Percentiles rank a stretch among this genome's conserved stretches.
Conservation (phyloP, 2,888 invertebrate genomes). For the Stenodema calcarata region DNA sequence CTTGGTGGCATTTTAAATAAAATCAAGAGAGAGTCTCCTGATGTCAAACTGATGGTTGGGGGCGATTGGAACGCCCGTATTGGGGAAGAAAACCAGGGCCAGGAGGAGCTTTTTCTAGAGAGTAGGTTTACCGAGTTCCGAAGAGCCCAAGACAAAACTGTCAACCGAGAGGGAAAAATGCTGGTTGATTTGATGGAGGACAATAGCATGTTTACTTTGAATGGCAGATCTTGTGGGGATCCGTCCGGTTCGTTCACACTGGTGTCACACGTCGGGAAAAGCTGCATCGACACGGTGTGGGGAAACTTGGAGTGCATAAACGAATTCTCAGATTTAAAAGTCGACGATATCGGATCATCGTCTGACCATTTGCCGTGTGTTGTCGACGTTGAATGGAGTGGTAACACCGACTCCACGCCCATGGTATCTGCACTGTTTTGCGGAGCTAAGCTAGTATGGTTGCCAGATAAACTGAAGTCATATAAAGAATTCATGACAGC, state of each 20-base stretch:
- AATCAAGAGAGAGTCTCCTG: not conserved
- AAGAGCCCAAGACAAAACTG: not conserved
- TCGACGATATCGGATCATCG: not conserved
- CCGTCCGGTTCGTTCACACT: not conserved
- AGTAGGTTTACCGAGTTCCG: not conserved
- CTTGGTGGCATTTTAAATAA: not conserved
- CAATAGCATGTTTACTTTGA: conserved; percentile 11
- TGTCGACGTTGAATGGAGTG: conserved; percentile 7
- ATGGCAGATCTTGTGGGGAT: conserved; percentile 5
- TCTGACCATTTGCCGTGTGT: conserved; percentile 12
- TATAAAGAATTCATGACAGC: conserved; percentile 4
- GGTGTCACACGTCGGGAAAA: conserved; percentile 3
- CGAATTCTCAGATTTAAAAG: not conserved
- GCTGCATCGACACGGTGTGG: conserved; percentile 15
- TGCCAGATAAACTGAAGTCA: not conserved
- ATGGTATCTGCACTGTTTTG: not conserved
- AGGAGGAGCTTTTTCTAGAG: not conserved
- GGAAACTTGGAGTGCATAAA: not conserved
- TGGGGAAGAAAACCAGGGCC: conserved; percentile 5
- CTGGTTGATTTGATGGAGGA: conserved; percentile 9
- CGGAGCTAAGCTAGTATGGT: not conserved
- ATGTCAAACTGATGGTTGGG: not conserved
- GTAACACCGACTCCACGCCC: not conserved
- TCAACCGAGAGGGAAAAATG: not conserved
- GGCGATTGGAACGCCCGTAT: conserved; percentile 6